phyloP scores from a whole-genome alignment of 1,140 invertebrate genomes.

The Alviniconcha marisindica region DNA sequence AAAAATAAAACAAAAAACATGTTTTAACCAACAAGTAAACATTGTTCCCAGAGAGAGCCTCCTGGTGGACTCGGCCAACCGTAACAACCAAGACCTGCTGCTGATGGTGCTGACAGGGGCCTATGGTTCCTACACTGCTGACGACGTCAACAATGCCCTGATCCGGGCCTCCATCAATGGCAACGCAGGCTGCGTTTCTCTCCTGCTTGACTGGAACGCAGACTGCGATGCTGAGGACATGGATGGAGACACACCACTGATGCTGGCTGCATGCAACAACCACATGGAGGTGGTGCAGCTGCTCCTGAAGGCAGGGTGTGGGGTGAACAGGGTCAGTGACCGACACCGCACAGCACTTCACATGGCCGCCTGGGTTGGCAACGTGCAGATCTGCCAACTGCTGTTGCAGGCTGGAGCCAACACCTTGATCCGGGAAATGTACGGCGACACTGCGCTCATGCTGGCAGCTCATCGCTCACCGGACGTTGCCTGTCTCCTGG shows the following conservation, averaged over 20 bases:
- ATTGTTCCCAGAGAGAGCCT: conserved; percentile 17
- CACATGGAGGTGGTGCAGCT: conserved; percentile 39
- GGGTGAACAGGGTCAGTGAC: conserved; percentile 36
- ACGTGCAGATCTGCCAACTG: conserved; percentile 33
- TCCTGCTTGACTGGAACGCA: conserved; percentile 38
- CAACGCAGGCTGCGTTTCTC: conserved; percentile 24
- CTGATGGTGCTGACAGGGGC: conserved; percentile 37
- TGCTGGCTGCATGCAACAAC: conserved; percentile 45
- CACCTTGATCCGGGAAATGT: conserved; percentile 28
- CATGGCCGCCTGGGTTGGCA: conserved; percentile 40
- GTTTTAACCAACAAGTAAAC: neutral
- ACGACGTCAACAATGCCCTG: conserved; percentile 33
- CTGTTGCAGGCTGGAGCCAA: conserved; percentile 29
- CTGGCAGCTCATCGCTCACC: conserved; percentile 42
- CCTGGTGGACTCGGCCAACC: conserved; percentile 38
- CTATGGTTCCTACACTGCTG: conserved; percentile 31
- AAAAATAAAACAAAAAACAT: too few relatives aligned
- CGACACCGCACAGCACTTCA: conserved; percentile 30
- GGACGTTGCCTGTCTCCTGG: conserved; percentile 26
- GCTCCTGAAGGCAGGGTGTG: conserved; percentile 22
- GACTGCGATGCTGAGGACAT: conserved; percentile 40
- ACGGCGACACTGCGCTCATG: conserved; percentile 49
- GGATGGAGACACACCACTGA: conserved; percentile 48
- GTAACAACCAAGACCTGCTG: conserved; percentile 37
- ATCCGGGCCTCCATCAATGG: conserved; percentile 40